Evolutionary conservation across 1,140 invertebrate genomes (phyloP), one percentile per base, ranked within the genome.

Genomic region (Arion vulgaris): DNA sequence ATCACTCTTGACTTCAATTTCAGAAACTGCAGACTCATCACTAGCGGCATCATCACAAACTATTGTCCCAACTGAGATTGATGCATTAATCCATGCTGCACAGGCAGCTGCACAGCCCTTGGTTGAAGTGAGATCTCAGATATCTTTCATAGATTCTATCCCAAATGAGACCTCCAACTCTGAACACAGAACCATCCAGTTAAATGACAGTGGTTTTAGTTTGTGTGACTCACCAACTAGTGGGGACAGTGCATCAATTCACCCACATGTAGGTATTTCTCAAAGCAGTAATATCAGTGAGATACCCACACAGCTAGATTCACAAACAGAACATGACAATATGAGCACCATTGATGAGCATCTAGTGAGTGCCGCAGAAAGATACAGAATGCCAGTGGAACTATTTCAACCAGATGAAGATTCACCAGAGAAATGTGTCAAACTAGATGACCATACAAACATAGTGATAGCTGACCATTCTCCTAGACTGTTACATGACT

Each of bases 371-470:
- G 45, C 79, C 7, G 79, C 79, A n/a, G 79, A 81, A 28, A 71
- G 69, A 41, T 81, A 81, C 68, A 32, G 79, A 28, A 81, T 81
- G 79, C 79, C 79, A 15, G 51, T 19, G 11, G 79, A 81, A 36
- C 39, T 81, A 23, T 81, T 81, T 66, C 79, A 81, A 36, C 79
- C 79, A n/a, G 79, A 81, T 34, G 79, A 81, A n/a, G 79, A 81
- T 19, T 72, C 79, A 11, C 66, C 69, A n/a, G 79, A 81, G 45
- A 81, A 81, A 81, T 32, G 7, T 9, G 53, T 79, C 39, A 79
- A 38, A 45, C 53, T n/a, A 0, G 34, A 68, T n/a, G 51, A 62
- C 5, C 2, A 11, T 15, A 28, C n/a, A 9, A 62, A 38, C 75
- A 77, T 5, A 57, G 9, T 57, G 23, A 7, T 9, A 26, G 32